Evolutionary conservation across 2,113 vertebrate genomes (phyloP).

Genomic region (Hippocampus zosterae): DNA sequence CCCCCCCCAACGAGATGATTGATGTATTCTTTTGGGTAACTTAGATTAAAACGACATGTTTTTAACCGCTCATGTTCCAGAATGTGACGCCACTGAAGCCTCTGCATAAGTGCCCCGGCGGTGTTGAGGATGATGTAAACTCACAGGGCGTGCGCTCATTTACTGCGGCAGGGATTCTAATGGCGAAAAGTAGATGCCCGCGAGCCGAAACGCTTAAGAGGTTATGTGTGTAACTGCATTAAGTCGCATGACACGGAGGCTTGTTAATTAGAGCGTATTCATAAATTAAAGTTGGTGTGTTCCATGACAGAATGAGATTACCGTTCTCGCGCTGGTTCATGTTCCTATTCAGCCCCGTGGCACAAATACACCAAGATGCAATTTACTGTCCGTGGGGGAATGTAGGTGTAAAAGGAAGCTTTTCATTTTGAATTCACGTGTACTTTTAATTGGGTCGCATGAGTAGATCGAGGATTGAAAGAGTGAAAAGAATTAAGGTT

Average conservation of each 20-base stretch:
- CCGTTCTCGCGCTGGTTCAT: conserved; percentile 18
- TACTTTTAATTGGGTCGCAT: conserved; percentile 5
- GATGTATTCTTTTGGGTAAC: conserved; percentile 1
- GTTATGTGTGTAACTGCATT: conserved; percentile 19
- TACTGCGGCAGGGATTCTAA: background rate
- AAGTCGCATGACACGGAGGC: conserved; percentile 16
- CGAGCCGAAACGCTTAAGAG: conserved; percentile 10
- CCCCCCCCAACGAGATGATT: conserved; percentile 13
- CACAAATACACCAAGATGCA: conserved; percentile 54
- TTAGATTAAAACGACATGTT: background rate
- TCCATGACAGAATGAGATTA: conserved; percentile 43
- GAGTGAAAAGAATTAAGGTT: conserved; percentile 1
- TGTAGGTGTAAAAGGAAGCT: conserved; percentile 23
- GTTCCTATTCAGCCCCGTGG: conserved; percentile 25
- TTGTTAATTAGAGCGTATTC: conserved; percentile 55
- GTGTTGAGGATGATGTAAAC: background rate
- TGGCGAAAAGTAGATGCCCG: conserved; percentile 27
- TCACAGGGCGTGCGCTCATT: conserved; percentile 10
- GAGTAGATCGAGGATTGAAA: background rate
- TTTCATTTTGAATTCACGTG: conserved; percentile 22
- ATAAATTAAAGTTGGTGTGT: conserved; percentile 59
- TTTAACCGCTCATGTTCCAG: background rate
- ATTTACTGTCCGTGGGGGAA: conserved; percentile 43
- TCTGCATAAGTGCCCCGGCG: background rate
- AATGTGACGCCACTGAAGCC: too few relatives aligned